A percentile compares a stretch with the other conserved stretches of the same genome.
Evolutionary conservation across 2,888 invertebrate genomes (phyloP).

Genomic region (Drosophila colorata): DNA sequence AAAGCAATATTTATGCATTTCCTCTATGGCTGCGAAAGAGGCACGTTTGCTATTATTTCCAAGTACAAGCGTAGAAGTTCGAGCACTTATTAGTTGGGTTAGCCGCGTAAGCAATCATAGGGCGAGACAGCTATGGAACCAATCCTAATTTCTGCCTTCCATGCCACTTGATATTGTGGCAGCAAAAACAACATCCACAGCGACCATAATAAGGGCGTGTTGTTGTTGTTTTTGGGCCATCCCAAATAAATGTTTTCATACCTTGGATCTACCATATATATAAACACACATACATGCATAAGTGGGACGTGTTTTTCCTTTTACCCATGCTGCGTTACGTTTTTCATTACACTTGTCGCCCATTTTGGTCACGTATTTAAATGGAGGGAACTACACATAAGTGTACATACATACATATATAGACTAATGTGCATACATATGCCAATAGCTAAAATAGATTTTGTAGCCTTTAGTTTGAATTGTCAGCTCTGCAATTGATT

Average conservation of each 20-base stretch:
- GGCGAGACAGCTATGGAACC: constrained; percentile 22
- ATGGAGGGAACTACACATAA: constrained; percentile 24
- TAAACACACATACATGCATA: not conserved
- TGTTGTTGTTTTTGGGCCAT: constrained; percentile 53
- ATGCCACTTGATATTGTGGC: constrained; percentile 68
- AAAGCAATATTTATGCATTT: constrained; percentile 79
- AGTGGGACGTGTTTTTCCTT: constrained; percentile 25
- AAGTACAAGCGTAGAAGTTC: constrained; percentile 57
- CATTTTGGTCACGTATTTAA: constrained; percentile 74
- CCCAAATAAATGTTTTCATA: constrained; percentile 47
- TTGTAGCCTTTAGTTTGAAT: not conserved
- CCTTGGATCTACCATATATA: constrained; percentile 20
- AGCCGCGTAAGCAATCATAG: constrained; percentile 38
- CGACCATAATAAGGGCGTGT: constrained; percentile 55
- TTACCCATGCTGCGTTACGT: constrained; percentile 29
- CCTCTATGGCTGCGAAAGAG: constrained; percentile 48
- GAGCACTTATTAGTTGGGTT: constrained; percentile 54
- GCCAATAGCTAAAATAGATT: too few relatives aligned
- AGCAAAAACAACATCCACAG: constrained; percentile 30
- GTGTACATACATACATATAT: not conserved
- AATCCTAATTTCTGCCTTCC: constrained; percentile 43
- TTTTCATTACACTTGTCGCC: constrained; percentile 45
- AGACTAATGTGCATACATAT: not conserved
- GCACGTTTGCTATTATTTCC: constrained; percentile 79
- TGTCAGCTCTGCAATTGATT: not conserved